Conservation (phyloP, 2,797 vertebrate species). For the Uromys caudimaculatus region DNA sequence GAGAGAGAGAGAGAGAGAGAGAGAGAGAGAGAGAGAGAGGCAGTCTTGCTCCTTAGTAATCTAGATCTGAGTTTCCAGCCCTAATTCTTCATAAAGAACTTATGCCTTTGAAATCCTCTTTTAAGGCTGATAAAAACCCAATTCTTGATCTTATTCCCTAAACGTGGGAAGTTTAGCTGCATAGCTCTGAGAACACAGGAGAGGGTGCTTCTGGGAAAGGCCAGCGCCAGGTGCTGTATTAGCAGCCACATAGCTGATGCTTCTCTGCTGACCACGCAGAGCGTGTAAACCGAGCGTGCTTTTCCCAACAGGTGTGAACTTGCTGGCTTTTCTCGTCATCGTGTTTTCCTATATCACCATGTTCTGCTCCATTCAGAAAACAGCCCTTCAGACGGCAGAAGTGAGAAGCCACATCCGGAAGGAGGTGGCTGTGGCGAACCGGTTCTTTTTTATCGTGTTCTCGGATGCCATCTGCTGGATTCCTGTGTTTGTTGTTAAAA, state of each 20-base stretch:
- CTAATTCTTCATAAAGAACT: conserved; percentile 16
- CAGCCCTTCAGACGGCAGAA: conserved; percentile 88
- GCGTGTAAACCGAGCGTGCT: conserved; percentile 38
- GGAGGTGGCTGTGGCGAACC: conserved; percentile 89
- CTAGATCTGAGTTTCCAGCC: conserved; percentile 40
- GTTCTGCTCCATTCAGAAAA: conserved; percentile 92
- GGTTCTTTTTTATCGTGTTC: conserved; percentile 93
- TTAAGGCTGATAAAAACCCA: neutral
- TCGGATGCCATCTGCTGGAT: conserved; percentile 97
- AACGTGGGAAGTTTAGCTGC: neutral
- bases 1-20: neutral
- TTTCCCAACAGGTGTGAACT: conserved; percentile 88
- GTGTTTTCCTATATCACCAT: conserved; percentile 89
- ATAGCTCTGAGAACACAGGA: neutral
- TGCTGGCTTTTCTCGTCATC: conserved; percentile 90
- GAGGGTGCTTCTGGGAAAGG: neutral
- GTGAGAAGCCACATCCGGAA: conserved; percentile 87
- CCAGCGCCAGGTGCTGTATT: rapidly evolving
- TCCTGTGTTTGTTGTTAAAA: conserved; percentile 90
- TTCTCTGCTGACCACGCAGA: neutral
- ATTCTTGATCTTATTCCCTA: neutral
- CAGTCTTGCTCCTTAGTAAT: neutral
- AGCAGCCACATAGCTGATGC: neutral
- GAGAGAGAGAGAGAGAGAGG: neutral
- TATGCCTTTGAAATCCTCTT: conserved; percentile 27